Evolutionary conservation across 2,888 invertebrate species (phyloP).

Genomic region (Lobophora halterata): DNA sequence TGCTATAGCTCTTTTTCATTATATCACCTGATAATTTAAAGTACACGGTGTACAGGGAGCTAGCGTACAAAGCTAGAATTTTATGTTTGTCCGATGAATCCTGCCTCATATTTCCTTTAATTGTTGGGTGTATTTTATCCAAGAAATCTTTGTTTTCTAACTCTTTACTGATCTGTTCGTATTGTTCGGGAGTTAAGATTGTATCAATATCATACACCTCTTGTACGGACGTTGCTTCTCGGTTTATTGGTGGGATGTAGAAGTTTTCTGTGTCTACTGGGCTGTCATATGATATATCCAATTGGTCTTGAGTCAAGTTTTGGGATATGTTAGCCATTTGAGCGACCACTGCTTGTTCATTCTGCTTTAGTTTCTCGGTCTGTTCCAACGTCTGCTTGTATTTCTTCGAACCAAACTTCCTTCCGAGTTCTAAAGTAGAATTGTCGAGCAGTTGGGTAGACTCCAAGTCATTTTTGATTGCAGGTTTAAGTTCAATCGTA

Average conservation of each 20-base stretch:
- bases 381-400: constrained; percentile 81
- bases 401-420: constrained; percentile 84
- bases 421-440: constrained; percentile 70
- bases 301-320: constrained; percentile 48
- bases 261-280: constrained; percentile 58
- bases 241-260: constrained; percentile 76
- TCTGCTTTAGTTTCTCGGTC: constrained; percentile 79
- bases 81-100: constrained; percentile 38
- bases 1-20: too few species aligned
- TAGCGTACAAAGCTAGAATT: constrained; percentile 57
- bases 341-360: constrained; percentile 78
- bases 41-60: constrained; percentile 32
- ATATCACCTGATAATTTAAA: too few species aligned
- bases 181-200: constrained; percentile 63
- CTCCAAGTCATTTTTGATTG: constrained; percentile 38
- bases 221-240: constrained; percentile 62
- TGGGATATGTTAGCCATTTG: constrained; percentile 79
- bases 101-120: constrained; percentile 40
- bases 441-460: constrained; percentile 42
- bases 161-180: constrained; percentile 55
- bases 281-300: constrained; percentile 57
- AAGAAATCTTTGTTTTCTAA: constrained; percentile 45
- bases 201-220: constrained; percentile 70
- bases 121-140: constrained; percentile 5
- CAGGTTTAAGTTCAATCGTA: constrained; percentile 52